Evolutionary conservation across 1,140 invertebrate species (phyloP), one percentile per base, ranked within the genome.

Genomic region (Sitobion miscanthi): DNA sequence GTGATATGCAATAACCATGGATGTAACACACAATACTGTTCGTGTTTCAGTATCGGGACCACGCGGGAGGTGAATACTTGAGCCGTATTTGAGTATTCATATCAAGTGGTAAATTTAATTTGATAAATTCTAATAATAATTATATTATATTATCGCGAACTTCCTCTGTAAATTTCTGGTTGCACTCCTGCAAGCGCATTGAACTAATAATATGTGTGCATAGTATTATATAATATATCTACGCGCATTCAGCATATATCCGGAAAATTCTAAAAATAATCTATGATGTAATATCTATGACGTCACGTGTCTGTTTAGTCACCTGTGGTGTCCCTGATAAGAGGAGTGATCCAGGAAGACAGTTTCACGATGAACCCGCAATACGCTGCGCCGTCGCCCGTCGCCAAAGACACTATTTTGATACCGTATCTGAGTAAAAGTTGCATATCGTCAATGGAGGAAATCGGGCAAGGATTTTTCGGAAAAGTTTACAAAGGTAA

Each of bases 391-490:
- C 96, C 95, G 91, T 94, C 95, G 45, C 93, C 93, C 69, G 93
- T 91, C 69, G 52, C 30, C 25, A 47, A 91, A 45, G 94, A 93
- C 45, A 96, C 95, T 83, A 96, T 96, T 93, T 95, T 96, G 83
- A 96, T 97, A 7, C 96, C 96, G 3, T 95, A 97, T 86, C 95
- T 97, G 94, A 95, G 95, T 85, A 95, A 96, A 89, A 97, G 97
- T 85, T 96, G 96, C 3, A 95, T 98, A 23, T 95, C 95, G 7
- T 97, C 98, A 94, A 94, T 97, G 0, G 96, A 97, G 94, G 97
- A 98, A 94, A 97, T 98, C 86, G 98, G 98, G 2, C 98, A 98
- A 95, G 98, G 98, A 4, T 98, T 97, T 94, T 99, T 98, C 94
- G 98, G 98, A n/a, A 98, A 98, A 95, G 98, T 98, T 62, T 98